A percentile compares a stretch with the other conserved stretches of the same genome.
phyloP scores from a whole-genome alignment of 2,888 invertebrate genomes.

The Acheta domesticus region DNA sequence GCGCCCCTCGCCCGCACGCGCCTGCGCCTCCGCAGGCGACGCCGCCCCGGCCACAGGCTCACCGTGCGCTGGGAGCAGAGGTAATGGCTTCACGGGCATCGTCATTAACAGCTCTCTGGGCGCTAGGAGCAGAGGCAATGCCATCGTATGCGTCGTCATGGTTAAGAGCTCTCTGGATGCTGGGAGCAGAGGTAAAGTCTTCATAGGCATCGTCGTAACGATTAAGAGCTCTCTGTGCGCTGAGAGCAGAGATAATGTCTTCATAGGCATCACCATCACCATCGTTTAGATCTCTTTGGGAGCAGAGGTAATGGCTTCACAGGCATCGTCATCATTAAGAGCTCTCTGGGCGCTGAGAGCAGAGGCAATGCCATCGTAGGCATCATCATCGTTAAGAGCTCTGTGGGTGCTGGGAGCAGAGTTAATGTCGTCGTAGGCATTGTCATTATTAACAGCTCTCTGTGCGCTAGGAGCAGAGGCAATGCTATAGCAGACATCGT shows the following conservation, averaged over 20 bases:
- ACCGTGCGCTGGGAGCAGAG: conserved; percentile 35
- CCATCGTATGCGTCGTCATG: conserved; percentile 23
- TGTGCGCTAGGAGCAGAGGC: no score
- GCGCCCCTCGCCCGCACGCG: conserved; percentile 29
- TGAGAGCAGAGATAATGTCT: conserved; percentile 24
- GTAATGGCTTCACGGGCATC: conserved; percentile 25
- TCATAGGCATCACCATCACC: no score
- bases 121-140: conserved; percentile 35
- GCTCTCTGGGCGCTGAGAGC: conserved; percentile 35
- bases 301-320: not conserved
- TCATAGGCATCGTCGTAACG: not conserved
- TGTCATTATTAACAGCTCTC: no score
- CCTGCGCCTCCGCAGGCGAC: conserved; percentile 32
- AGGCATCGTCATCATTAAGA: conserved; percentile 30
- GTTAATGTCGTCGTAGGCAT: conserved; percentile 21
- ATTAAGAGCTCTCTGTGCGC: no score
- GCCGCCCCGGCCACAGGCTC: conserved; percentile 31
- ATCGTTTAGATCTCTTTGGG: no score
- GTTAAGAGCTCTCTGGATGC: conserved; percentile 31
- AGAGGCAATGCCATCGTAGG: conserved; percentile 31
- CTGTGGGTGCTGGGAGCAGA: conserved; percentile 35
- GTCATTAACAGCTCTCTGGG: conserved; percentile 32
- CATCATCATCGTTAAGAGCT: conserved; percentile 28
- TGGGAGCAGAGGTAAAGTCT: conserved; percentile 35
- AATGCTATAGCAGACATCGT: conserved; percentile 27